phyloP scores from a whole-genome alignment of 2,888 invertebrate genomes.

The Lepidocyrtinus sp. region DNA sequence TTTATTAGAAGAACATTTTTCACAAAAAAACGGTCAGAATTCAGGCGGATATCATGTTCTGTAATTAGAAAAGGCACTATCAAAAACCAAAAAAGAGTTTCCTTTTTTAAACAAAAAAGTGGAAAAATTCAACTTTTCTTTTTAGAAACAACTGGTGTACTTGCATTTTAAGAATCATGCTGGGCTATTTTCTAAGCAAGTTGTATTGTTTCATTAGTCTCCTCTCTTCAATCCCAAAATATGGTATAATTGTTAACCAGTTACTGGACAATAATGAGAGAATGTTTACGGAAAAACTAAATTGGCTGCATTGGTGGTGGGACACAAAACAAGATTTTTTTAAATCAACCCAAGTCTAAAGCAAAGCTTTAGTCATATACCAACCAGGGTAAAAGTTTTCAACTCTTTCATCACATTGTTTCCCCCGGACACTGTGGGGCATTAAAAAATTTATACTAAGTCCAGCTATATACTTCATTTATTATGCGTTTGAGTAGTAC shows the following conservation, averaged over 20 bases:
- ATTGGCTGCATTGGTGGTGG: too few relatives aligned
- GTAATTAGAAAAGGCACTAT: slow-evolving; percentile 18
- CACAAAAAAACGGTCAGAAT: slow-evolving; percentile 32
- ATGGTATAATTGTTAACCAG: background rate
- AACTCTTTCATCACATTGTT: slow-evolving; percentile 9
- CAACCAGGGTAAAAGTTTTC: background rate
- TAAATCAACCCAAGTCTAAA: too few relatives aligned
- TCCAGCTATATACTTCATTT: slow-evolving; percentile 17
- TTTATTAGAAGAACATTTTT: slow-evolving; percentile 14
- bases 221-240: background rate
- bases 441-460: background rate
- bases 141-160: slow-evolving; percentile 9
- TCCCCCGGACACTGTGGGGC: slow-evolving; percentile 1
- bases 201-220: slow-evolving; percentile 10
- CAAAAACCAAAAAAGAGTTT: background rate
- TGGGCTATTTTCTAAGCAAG: background rate
- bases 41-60: background rate
- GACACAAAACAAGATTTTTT: slow-evolving; percentile 6
- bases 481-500: slow-evolving; percentile 10
- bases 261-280: background rate
- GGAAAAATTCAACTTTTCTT: background rate
- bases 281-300: background rate
- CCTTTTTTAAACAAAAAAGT: background rate
- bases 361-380: too few relatives aligned
- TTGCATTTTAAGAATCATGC: background rate